These are phyloP conservation scores for Acrocephalus scirpaceus DNA, from an alignment of 2,797 vertebrate species.

Conservation along the genomic window DNA sequence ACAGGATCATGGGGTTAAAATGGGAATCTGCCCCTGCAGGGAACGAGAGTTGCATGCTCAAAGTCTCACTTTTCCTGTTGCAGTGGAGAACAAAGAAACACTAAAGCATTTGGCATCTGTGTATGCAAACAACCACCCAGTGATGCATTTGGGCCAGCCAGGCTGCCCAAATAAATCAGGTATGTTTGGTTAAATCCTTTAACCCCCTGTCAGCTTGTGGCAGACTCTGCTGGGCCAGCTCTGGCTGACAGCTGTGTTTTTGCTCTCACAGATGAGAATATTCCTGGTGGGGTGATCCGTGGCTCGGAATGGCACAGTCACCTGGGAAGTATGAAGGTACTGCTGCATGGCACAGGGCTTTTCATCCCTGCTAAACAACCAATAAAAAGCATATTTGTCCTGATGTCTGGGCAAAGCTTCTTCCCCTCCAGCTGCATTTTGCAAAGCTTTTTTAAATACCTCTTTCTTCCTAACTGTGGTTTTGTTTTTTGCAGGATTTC, in stretches of 20 bases:
- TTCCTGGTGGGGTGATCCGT: conserved; percentile 90
- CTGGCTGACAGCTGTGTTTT: neutral
- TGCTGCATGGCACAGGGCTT: neutral
- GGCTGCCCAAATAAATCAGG: conserved; percentile 88
- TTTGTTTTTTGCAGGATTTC: conserved; percentile 86
- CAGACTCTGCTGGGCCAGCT: neutral
- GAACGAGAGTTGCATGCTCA: neutral
- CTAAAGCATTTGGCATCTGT: conserved; percentile 91
- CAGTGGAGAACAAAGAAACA: conserved; percentile 93
- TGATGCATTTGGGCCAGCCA: conserved; percentile 90
- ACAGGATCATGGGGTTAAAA: neutral
- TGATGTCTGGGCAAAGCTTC: neutral
- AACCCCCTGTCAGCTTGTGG: neutral
- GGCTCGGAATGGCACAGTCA: conserved; percentile 94
- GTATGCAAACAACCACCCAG: conserved; percentile 93
- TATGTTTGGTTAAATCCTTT: conserved; percentile 29
- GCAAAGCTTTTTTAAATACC: neutral
- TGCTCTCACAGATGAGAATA: conserved; percentile 80
- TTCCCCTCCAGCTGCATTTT: neutral
- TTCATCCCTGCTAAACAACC: neutral
- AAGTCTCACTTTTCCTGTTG: neutral
- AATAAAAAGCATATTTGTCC: neutral
- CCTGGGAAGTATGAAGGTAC: conserved; percentile 97
- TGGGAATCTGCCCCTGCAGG: neutral
- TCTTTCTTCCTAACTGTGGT: neutral